A percentile compares a stretch with the other conserved stretches of the same genome.
Conservation (phyloP, 2,797 vertebrate genomes). For the Silurus lanzhouensis region DNA sequence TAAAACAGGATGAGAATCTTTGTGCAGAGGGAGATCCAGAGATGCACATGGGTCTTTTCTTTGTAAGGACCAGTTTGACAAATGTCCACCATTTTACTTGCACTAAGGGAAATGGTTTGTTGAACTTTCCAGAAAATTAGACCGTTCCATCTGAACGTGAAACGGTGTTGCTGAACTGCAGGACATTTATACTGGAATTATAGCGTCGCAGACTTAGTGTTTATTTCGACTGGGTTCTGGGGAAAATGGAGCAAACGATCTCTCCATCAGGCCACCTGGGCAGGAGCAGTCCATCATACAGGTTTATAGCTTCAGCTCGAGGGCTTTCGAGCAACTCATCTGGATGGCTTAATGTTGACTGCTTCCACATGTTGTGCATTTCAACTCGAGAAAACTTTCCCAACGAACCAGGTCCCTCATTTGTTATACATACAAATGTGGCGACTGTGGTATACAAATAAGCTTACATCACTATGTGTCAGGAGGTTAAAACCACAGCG, state of each 20-base stretch:
- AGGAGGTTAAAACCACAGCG: constrained; percentile 47
- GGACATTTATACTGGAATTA: constrained; percentile 49
- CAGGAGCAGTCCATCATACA: constrained; percentile 64
- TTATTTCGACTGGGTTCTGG: constrained; percentile 67
- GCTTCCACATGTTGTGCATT: constrained; percentile 74
- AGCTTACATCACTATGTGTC: constrained; percentile 26
- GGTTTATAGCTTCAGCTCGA: constrained; percentile 59
- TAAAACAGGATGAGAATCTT: background rate
- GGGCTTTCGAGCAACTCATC: constrained; percentile 65
- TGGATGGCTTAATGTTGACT: constrained; percentile 70
- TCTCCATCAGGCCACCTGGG: constrained; percentile 53
- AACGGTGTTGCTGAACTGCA: constrained; percentile 58
- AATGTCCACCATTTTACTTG: constrained; percentile 56
- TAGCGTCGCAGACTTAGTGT: constrained; percentile 57
- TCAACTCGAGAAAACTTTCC: constrained; percentile 51
- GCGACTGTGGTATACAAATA: constrained; percentile 31
- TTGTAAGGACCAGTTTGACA: constrained; percentile 48
- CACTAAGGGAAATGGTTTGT: constrained; percentile 62
- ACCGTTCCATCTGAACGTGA: constrained; percentile 58
- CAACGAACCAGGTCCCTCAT: constrained; percentile 53
- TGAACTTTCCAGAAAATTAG: constrained; percentile 56
- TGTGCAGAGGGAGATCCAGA: background rate
- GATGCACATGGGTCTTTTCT: constrained; percentile 12
- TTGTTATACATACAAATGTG: constrained; percentile 43
- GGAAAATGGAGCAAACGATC: constrained; percentile 50